Evolutionary conservation across 2,113 vertebrate species (phyloP), one percentile per base, ranked within the genome.

Genomic region (Nicator chloris): DNA sequence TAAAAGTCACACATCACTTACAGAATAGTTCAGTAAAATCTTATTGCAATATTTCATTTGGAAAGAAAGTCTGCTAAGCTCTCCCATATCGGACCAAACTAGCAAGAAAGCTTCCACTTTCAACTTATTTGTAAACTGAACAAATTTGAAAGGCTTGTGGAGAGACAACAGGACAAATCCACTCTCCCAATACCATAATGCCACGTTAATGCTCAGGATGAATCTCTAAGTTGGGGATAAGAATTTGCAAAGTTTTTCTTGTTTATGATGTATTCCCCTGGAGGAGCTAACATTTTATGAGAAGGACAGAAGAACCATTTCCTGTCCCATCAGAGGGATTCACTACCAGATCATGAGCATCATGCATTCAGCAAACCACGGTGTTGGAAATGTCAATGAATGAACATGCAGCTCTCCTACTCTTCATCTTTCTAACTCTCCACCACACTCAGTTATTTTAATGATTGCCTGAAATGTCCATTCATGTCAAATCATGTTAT

Each of bases 371-470:
- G 33, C 69, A 95, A 95, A 93, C 50, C 40, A 31, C 53, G 82
- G 75, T 82, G 82, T 7, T 92, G 18, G 49, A 93, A 73, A 54
- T 51, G 37, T n/a, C 86, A 84, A 10, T 31, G 61, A 92, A 23
- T 37, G 42, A 93, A 45, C 37, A 15, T 80, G 27, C 44, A 65
- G 45, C 56, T 69, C 59, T 96, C 28, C 72, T 95, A 75, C 49
- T 80, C 57, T 44, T 65, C 24, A 80, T 93, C 86, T 93, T 82
- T 76, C 22, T 91, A 96, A 86, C 64, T 96, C 81, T 86, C 35
- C 68, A 92, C 90, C 64, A 93, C 65, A 73, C 56, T 94, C 91
- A 92, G 96, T 97, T 98, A 96, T 93, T 83, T 92, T 95, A 97
- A 96, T 9, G 40, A 93, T 88, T 96, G 83, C 61, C 50, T 95